phyloP scores from a whole-genome alignment of 2,797 vertebrate species.

The Nyctibius grandis region DNA sequence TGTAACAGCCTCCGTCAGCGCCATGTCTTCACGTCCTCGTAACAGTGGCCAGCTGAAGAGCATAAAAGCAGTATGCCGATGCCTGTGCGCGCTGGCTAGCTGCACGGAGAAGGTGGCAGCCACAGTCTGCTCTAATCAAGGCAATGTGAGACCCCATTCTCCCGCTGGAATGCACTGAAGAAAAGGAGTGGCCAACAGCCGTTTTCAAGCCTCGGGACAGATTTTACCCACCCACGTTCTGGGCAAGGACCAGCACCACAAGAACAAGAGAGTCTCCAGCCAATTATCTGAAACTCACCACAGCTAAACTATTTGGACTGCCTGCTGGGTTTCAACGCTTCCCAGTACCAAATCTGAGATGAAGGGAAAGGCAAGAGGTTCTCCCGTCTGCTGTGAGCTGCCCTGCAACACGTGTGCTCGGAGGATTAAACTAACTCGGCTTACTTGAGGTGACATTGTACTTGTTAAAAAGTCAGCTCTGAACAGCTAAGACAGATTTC shows the following conservation, averaged over 20 bases:
- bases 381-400: not conserved
- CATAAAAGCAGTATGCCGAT: accelerated
- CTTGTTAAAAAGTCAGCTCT: conserved; percentile 12
- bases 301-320: not conserved
- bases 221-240: conserved; percentile 29
- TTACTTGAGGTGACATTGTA: not conserved
- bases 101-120: not conserved
- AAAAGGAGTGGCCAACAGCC: conserved; percentile 19
- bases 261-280: not conserved
- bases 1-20: not conserved
- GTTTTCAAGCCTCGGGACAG: not conserved
- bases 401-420: not conserved
- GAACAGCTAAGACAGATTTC: conserved; percentile 6
- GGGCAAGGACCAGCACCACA: conserved; percentile 6
- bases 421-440: not conserved
- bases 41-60: not conserved
- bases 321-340: not conserved
- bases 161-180: not conserved
- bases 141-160: conserved; percentile 15
- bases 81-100: not conserved
- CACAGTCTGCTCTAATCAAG: conserved; percentile 25
- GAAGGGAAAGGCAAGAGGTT: not conserved
- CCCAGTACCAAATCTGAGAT: not conserved
- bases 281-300: conserved; percentile 15
- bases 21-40: not conserved